Evolutionary conservation across 2,113 vertebrate species (phyloP), one percentile per base, ranked within the genome.

Genomic region (Scartelaos histophorus): DNA sequence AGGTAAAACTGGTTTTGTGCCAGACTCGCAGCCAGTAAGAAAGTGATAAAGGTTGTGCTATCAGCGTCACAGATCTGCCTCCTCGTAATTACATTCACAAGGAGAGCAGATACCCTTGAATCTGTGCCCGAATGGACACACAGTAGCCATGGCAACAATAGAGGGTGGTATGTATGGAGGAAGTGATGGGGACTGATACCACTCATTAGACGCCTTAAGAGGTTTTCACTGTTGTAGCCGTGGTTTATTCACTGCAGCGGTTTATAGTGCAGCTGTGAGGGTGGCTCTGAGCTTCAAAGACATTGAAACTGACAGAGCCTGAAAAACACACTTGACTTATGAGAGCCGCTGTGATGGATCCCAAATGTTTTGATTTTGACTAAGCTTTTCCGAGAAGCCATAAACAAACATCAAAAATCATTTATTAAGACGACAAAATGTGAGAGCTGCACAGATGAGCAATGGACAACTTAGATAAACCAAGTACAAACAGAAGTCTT

Each of bases 101-200:
- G 69, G 83, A 89, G 77, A 82, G 81, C 75, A 83, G 74, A 92
- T 86, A 90, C 82, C 85, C 88, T 89, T 87, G 80, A 92, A 90
- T 80, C 69, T 74, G 84, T 82, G 85, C 78, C 78, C 68, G 67
- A 78, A 89, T 84, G 72, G 87, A 84, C 76, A 45, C 80, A 74
- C 88, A 86, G 87, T 85, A 82, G 78, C 84, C 89, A 91, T 90
- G 86, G 90, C 85, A 91, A 90, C 88, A 82, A 90, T 78, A 83
- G 71, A 74, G 79, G 73, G 69, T 78, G 75, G 67, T 73, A 88
- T 73, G 83, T 88, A 87, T 84, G 68, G 79, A 69, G 69, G 61
- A 76, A 80, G 35, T 85, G 87, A 88, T 70, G 84, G 86, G 60
- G 67, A 88, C 82, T 29, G 64, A 87, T 80, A 78, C 67, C 76